phyloP scores from a whole-genome alignment of 2,113 vertebrate species.

The Urocitellus parryii region DNA sequence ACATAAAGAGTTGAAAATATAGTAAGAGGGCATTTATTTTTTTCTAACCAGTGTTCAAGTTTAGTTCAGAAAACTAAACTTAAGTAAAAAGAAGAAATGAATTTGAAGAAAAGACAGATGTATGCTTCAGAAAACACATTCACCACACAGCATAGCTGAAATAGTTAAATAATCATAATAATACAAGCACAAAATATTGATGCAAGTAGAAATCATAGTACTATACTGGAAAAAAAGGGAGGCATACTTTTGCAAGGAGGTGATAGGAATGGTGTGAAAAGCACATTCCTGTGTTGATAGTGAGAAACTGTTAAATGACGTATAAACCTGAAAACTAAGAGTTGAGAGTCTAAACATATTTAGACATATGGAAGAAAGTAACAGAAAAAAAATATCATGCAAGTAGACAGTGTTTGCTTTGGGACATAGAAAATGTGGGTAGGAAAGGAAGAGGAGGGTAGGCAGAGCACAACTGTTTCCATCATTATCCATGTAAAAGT shows the following conservation, averaged over 20 bases:
- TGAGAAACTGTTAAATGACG: not conserved
- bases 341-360: not conserved
- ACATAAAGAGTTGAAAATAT: not conserved
- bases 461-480: not conserved
- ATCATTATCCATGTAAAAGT: not conserved
- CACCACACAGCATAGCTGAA: not conserved
- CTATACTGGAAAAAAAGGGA: not conserved
- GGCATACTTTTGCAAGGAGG: not conserved
- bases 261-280: not conserved
- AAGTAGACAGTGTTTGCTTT: not conserved
- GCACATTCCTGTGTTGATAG: not conserved
- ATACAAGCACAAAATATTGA: not conserved
- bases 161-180: not conserved
- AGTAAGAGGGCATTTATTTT: not conserved
- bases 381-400: not conserved
- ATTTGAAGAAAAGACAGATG: conserved; percentile 20
- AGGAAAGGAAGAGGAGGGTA: not conserved
- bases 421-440: not conserved
- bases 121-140: not conserved
- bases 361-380: not conserved
- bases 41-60: not conserved
- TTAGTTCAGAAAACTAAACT: conserved; percentile 1
- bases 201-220: not conserved
- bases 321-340: not conserved
- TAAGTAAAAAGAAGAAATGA: not conserved